Base-by-base conservation (phyloP, 2,113 vertebrate genomes). In the Oostethus manadensis region DNA sequence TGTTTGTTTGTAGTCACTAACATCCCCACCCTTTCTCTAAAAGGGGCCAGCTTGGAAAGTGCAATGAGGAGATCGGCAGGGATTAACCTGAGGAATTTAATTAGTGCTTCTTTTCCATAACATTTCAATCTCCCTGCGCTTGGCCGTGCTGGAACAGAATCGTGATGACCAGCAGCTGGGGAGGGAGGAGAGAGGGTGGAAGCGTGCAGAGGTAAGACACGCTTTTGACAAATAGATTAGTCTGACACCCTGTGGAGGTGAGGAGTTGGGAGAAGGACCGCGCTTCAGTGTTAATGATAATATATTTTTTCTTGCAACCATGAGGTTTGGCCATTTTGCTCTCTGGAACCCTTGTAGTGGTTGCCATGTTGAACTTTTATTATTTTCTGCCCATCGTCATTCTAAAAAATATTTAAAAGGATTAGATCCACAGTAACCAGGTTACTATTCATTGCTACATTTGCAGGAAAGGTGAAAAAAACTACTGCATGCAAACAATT, bases 51-150 rank as follows among this genome's bases (percentile, higher is more conserved):
- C 83, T 77, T 73, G 79, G 80, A 86, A 83, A 84, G 83, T 89
- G 86, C 68, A 70, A 73, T 60, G 83, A 82, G 77, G 81, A 83
- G 82, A 87, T 92, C 89, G 87, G 88, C 86, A 74, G 90, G 93
- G 93, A 94, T 97, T 95, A 94, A 95, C 93, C 89, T 89, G 90
- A 90, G 91, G 92, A 94, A 94, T 96, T 94, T 95, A 95, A 95
- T 97, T 94, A 93, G 89, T 90, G 92, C 90, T 91, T 89, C 77
- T 88, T 81, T 82, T 89, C 89, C 77, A 81, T 81, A 86, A 90
- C 92, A 91, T 93, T 94, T 93, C 93, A 94, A 93, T 94, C 93
- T 90, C 88, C 82, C 84, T 74, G 88, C 64, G 56, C 71, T 71
- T 61, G 62, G 58, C 50, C 21, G 60, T 35, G 76, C 76, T 65